These are phyloP conservation scores for Adrianichthys oophorus DNA, from an alignment of 2,797 vertebrate species.

Conservation along the genomic window DNA sequence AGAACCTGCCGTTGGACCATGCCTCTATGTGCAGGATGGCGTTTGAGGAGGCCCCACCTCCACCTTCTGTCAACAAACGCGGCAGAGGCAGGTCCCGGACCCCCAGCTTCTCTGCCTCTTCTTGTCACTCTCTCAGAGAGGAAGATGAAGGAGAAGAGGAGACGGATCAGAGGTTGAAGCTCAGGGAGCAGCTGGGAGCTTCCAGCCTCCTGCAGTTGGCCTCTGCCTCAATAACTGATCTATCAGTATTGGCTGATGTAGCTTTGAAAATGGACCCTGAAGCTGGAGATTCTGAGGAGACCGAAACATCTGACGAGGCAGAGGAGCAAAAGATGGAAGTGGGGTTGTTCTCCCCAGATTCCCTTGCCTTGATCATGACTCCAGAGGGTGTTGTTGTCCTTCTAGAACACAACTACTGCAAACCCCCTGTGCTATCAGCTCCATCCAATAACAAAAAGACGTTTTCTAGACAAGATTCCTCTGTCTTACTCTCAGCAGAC, in stretches of 20 bases:
- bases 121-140: constrained; percentile 62
- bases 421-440: constrained; percentile 62
- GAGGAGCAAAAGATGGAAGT: constrained; percentile 82
- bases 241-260: constrained; percentile 83
- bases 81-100: constrained; percentile 73
- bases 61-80: constrained; percentile 59
- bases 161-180: constrained; percentile 67
- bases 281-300: constrained; percentile 82
- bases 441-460: constrained; percentile 55
- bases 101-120: constrained; percentile 50
- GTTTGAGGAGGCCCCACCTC: constrained; percentile 75
- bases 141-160: constrained; percentile 72
- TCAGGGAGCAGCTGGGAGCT: constrained; percentile 78
- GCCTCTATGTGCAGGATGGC: constrained; percentile 88
- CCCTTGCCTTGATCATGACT: constrained; percentile 57
- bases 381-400: constrained; percentile 75
- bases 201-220: constrained; percentile 81
- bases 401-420: constrained; percentile 90
- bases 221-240: constrained; percentile 74
- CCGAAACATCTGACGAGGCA: constrained; percentile 85
- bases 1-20: constrained; percentile 89
- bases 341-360: constrained; percentile 53
- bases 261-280: constrained; percentile 81
- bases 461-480: constrained; percentile 61
- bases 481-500: constrained; percentile 71